These are phyloP conservation scores for Drosophila subquinaria DNA, from an alignment of 2,888 invertebrate species.

Conservation along the genomic window DNA sequence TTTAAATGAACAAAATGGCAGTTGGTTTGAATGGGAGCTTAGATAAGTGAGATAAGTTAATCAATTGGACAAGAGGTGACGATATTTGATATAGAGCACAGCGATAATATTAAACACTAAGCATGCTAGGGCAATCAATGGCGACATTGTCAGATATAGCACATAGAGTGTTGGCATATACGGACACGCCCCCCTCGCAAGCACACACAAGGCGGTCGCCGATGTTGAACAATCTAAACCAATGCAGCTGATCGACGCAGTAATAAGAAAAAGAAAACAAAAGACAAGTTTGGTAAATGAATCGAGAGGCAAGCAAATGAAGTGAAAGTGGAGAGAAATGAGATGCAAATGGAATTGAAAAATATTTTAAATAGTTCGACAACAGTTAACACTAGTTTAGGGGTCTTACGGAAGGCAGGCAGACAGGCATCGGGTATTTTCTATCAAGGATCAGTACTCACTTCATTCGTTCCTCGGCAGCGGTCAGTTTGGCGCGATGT, in stretches of 20 bases:
- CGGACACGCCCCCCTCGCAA: slow-evolving; percentile 84
- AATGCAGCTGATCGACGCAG: slow-evolving; percentile 70
- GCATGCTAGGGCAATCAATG: slow-evolving; percentile 83
- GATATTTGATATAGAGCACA: slow-evolving; percentile 76
- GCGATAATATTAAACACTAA: slow-evolving; percentile 81
- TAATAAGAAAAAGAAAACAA: slow-evolving; percentile 39
- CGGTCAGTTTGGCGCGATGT: slow-evolving; percentile 85
- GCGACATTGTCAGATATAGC: slow-evolving; percentile 83
- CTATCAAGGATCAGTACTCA: slow-evolving; percentile 71
- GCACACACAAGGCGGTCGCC: slow-evolving; percentile 77
- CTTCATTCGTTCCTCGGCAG: slow-evolving; percentile 86
- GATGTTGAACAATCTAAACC: slow-evolving; percentile 60
- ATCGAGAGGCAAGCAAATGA: slow-evolving; percentile 34
- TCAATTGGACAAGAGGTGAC: slow-evolving; percentile 63
- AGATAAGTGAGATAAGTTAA: not conserved
- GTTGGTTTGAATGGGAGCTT: slow-evolving; percentile 26
- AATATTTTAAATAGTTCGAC: not conserved
- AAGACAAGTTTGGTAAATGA: slow-evolving; percentile 53
- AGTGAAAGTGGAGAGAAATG: slow-evolving; percentile 17
- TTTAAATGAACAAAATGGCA: slow-evolving; percentile 7
- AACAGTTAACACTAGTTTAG: slow-evolving; percentile 25
- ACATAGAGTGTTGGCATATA: slow-evolving; percentile 83
- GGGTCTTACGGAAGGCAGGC: not conserved
- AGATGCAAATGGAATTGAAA: slow-evolving; percentile 1
- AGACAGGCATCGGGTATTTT: not conserved